Evolutionary conservation across 2,113 vertebrate species (phyloP), one percentile per base, ranked within the genome.

Genomic region (Tautogolabrus adspersus): DNA sequence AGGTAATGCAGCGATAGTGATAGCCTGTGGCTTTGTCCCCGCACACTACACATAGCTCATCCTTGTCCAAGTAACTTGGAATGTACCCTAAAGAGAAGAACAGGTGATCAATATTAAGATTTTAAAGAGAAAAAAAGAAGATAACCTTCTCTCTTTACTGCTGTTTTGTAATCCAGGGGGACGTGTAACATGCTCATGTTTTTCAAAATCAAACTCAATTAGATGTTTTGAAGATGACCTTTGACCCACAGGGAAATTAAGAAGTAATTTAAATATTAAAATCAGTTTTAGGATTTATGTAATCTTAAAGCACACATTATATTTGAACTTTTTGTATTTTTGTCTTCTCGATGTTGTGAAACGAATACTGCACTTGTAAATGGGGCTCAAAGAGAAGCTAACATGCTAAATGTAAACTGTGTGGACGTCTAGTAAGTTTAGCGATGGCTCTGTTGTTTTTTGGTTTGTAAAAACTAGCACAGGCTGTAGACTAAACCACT

Each of bases 1-100:
- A 99, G 60, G 98, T 99, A 85, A 99, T 99, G 86, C 98, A 99
- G 92, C 97, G 97, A 91, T 99, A 99, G 92, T 99, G 98, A 86
- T 99, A 99, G 63, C 97, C 98, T 0, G 98, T 99, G 76, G 97
- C 97, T 93, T 98, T 98, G 96, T 99, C 98, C 88, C 96, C 97
- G 77, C 98, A 99, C 26, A 99, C 98, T 65, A 99, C 97, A 88
- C 98, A 99, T 11, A 99, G 95, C 93, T 99, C 97, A 87, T 99
- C 98, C 94, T 98, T 99, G 95, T 99, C 98, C 94, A 99, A 94
- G 93, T 99, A 99, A 91, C 98, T 99, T 88, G 98, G 97, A 94
- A 99, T 98, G 93, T 99, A 99, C 92, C 97, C 98, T 99, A 69
- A 65, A 85, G 83, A 86, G 63, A 68, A 84, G 23, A 57, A 3